phyloP scores from a whole-genome alignment of 2,888 invertebrate genomes.

The Fissipunctia ypsillon region DNA sequence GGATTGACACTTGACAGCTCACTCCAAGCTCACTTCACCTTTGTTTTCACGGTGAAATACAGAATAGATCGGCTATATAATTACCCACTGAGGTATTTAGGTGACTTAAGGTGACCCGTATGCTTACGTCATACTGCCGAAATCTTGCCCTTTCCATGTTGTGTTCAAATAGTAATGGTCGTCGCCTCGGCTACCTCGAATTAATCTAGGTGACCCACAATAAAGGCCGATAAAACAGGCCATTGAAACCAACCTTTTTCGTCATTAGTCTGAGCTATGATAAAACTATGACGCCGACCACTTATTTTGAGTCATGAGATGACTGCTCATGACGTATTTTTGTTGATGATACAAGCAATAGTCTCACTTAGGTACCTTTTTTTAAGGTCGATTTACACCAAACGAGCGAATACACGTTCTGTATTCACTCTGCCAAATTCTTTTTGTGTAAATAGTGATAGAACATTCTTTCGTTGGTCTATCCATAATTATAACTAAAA shows the following conservation, averaged over 20 bases:
- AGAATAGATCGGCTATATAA: too few relatives aligned
- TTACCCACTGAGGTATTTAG: constrained; percentile 33
- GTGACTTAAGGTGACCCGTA: constrained; percentile 48
- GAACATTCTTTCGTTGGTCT: neutral
- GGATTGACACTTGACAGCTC: too few relatives aligned
- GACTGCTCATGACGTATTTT: constrained; percentile 34
- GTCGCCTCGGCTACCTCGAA: constrained; percentile 26
- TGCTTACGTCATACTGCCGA: constrained; percentile 63
- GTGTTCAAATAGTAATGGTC: constrained; percentile 22
- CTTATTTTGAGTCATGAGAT: constrained; percentile 22
- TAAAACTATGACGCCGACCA: constrained; percentile 22
- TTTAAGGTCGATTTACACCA: neutral
- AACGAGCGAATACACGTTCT: neutral
- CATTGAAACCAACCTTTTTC: constrained; percentile 23
- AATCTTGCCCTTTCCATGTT: constrained; percentile 62
- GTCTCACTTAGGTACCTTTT: neutral
- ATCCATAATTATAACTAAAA: neutral
- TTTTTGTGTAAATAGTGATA: too few relatives aligned
- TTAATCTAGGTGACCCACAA: constrained; percentile 27
- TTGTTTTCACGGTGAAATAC: too few relatives aligned
- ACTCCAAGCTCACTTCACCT: too few relatives aligned
- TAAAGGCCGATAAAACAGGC: constrained; percentile 20
- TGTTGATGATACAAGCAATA: constrained; percentile 3
- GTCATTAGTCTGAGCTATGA: constrained; percentile 32
- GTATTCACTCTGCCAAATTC: neutral